Conservation (phyloP, 2,888 invertebrate genomes). For the Aphrophora alni region DNA sequence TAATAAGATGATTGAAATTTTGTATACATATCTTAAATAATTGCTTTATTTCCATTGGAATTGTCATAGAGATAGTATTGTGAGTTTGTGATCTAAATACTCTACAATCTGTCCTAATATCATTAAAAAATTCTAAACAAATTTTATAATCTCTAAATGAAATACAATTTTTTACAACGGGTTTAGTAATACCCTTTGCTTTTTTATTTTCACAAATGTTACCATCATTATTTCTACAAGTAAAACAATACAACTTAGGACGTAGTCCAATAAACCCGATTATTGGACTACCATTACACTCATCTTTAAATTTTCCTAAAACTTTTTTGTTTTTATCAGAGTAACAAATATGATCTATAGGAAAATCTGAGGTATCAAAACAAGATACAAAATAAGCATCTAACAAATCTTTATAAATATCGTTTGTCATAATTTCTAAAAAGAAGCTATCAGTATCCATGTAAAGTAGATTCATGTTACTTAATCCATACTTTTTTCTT, state of each 20-base stretch:
- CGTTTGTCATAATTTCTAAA: neutral
- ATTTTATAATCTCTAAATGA: no score
- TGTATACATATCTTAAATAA: conserved; percentile 26
- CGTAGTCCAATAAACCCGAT: no score
- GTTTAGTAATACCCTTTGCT: no score
- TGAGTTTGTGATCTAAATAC: neutral
- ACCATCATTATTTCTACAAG: no score
- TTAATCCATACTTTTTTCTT: no score
- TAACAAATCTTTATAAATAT: neutral
- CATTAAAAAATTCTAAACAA: no score
- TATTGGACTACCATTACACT: neutral
- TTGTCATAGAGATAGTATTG: neutral
- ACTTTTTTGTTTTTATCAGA: neutral
- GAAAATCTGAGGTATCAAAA: neutral
- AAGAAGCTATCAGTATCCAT: neutral
- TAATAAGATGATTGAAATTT: conserved; percentile 27
- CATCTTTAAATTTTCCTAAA: neutral
- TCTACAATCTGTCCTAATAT: no score
- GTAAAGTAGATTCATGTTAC: no score
- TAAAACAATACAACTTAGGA: no score
- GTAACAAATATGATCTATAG: neutral
- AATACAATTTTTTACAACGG: no score
- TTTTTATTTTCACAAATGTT: no score
- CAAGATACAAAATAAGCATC: neutral
- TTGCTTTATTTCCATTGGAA: conserved; percentile 19